phyloP scores from a whole-genome alignment of 1,140 invertebrate genomes.

The Panagrolaimus sp. region DNA sequence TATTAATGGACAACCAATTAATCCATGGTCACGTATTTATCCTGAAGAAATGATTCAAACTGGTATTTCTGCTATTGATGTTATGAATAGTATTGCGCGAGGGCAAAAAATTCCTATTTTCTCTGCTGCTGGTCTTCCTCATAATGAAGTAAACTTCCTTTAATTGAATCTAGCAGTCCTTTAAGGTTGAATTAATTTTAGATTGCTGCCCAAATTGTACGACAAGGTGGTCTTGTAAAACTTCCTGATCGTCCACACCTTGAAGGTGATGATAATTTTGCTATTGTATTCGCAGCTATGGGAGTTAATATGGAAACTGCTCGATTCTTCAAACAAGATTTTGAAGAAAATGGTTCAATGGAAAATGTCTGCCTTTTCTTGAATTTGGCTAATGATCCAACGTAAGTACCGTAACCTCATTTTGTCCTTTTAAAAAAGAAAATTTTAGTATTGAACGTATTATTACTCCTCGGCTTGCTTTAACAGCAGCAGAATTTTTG shows the following conservation, averaged over 20 bases:
- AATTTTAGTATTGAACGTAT: conserved; percentile 78
- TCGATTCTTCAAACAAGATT: conserved; percentile 87
- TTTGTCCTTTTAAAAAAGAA: too few species aligned
- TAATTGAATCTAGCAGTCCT: conserved; percentile 5
- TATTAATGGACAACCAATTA: conserved; percentile 91
- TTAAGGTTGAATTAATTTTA: conserved; percentile 50
- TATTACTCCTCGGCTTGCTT: conserved; percentile 86
- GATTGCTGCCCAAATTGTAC: conserved; percentile 94
- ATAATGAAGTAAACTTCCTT: conserved; percentile 73
- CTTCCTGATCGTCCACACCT: conserved; percentile 64
- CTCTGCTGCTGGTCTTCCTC: conserved; percentile 89
- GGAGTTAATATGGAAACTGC: conserved; percentile 97
- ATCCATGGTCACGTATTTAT: conserved; percentile 93
- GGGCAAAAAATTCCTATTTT: conserved; percentile 97
- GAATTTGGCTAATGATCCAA: conserved; percentile 95
- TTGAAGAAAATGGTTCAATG: conserved; percentile 88
- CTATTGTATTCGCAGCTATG: conserved; percentile 96
- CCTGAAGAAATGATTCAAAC: conserved; percentile 98
- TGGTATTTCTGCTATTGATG: conserved; percentile 92
- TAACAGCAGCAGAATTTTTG: conserved; percentile 89
- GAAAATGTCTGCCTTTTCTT: conserved; percentile 94
- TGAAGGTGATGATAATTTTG: conserved; percentile 77
- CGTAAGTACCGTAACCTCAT: conserved; percentile 61
- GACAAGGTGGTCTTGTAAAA: conserved; percentile 90
- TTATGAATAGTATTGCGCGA: conserved; percentile 94